Percentiles rank a stretch among this genome's conserved stretches.
Evolutionary conservation across 2,113 vertebrate genomes (phyloP).

Genomic region (Plectropomus leopardus): DNA sequence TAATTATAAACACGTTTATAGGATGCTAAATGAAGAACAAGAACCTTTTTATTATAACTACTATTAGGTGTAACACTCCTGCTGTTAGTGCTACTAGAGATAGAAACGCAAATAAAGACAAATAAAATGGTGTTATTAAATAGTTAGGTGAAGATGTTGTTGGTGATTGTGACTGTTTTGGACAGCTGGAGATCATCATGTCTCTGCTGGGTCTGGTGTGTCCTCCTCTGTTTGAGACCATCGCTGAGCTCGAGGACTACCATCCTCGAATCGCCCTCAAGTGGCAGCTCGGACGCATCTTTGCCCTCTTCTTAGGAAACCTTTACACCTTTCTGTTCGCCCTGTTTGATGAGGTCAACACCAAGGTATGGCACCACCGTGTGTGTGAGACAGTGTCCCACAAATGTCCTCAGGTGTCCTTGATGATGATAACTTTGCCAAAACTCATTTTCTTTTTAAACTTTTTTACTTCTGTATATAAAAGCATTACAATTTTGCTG

Average conservation of each 20-base stretch:
- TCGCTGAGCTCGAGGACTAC: constrained; percentile 95
- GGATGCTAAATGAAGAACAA: neutral
- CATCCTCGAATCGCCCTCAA: constrained; percentile 96
- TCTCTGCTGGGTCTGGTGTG: constrained; percentile 96
- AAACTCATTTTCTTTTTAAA: neutral
- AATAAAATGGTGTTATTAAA: too few species aligned
- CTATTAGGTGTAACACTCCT: too few species aligned
- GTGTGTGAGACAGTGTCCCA: too few species aligned
- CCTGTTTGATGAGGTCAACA: constrained; percentile 96
- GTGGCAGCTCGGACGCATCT: constrained; percentile 98
- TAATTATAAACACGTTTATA: too few species aligned
- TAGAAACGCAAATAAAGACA: too few species aligned
- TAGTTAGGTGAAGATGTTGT: neutral
- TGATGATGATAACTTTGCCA: neutral
- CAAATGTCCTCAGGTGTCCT: neutral
- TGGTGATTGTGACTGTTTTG: neutral
- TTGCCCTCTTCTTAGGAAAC: constrained; percentile 97
- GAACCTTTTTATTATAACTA: too few species aligned
- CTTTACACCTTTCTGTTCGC: constrained; percentile 97
- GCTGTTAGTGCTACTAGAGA: too few species aligned
- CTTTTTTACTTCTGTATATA: too few species aligned
- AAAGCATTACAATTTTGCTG: too few species aligned
- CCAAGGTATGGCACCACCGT: constrained; percentile 85
- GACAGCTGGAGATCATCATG: constrained; percentile 86
- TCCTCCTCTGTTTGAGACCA: constrained; percentile 97